Evolutionary conservation across 2,113 vertebrate species (phyloP).

Genomic region (Cynoglossus semilaevis): DNA sequence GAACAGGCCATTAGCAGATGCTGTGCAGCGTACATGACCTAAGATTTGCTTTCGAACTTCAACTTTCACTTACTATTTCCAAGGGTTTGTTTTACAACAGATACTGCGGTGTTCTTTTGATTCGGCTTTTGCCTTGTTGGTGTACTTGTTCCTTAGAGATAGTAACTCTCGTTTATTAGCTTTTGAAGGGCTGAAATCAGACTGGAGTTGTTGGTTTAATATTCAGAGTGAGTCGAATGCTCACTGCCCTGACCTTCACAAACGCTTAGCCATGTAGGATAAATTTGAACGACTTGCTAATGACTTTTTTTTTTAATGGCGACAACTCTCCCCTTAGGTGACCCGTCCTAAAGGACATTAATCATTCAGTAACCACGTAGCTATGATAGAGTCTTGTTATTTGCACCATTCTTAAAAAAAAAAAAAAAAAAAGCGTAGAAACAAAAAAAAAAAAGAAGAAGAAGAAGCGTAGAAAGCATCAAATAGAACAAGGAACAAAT

Average conservation of each 20-base stretch:
- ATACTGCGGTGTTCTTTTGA: background rate
- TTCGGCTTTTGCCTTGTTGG: background rate
- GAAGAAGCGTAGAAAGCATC: too few relatives aligned
- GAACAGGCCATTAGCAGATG: background rate
- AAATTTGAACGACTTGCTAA: conserved; percentile 4
- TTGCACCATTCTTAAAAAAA: too few relatives aligned
- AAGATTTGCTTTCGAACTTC: background rate
- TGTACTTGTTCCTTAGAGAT: background rate
- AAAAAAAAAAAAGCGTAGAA: background rate
- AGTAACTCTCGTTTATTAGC: background rate
- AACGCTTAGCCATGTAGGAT: conserved; percentile 11
- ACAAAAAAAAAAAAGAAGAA: too few relatives aligned
- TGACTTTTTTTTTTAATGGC: conserved; percentile 2
- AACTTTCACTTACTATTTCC: background rate
- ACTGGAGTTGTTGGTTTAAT: background rate
- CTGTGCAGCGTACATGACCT: conserved; percentile 1
- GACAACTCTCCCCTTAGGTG: background rate
- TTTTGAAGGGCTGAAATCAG: background rate
- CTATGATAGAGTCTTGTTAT: background rate
- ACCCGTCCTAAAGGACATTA: conserved; percentile 5
- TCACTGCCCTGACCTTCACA: conserved; percentile 15
- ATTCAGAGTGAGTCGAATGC: background rate
- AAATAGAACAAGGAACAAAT: too few relatives aligned
- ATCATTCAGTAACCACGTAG: conserved; percentile 31
- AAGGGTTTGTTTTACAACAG: background rate